Conservation (phyloP, 1,140 invertebrate species). For the Ptiloglossa arizonensis region DNA sequence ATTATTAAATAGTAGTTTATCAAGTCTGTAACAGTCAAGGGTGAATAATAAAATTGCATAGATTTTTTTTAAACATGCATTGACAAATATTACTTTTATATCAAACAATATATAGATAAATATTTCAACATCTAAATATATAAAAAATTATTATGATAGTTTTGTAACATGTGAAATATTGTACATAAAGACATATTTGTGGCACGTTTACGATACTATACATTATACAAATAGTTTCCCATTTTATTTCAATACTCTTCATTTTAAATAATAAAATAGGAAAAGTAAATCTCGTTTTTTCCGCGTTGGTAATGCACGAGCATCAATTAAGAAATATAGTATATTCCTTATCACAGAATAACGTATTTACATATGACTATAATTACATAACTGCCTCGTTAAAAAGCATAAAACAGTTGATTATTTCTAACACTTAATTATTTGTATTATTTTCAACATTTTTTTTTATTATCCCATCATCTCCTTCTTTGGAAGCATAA, state of each 20-base stretch:
- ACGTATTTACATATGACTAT: conserved; percentile 60
- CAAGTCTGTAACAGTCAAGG: conserved; percentile 15
- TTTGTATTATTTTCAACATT: conserved; percentile 29
- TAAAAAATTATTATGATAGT: conserved; percentile 29
- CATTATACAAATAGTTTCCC: conserved; percentile 32
- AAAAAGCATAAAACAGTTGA: conserved; percentile 37
- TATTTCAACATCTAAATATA: conserved; percentile 26
- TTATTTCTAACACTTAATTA: conserved; percentile 41
- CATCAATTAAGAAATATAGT: conserved; percentile 54
- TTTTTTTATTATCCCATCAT: conserved; percentile 23
- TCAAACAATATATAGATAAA: conserved; percentile 37
- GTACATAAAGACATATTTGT: conserved; percentile 27
- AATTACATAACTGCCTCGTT: conserved; percentile 32
- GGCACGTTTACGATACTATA: conserved; percentile 23
- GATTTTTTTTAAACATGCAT: conserved; percentile 28
- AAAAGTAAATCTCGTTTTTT: conserved; percentile 49
- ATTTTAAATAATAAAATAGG: conserved; percentile 10
- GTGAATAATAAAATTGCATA: conserved; percentile 35
- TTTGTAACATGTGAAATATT: conserved; percentile 27
- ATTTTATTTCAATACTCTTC: conserved; percentile 5
- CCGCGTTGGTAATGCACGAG: conserved; percentile 51
- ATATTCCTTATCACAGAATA: conserved; percentile 61
- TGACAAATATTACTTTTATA: conserved; percentile 31
- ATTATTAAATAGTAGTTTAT: conserved; percentile 6
- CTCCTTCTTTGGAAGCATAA: background rate